These are phyloP conservation scores for Calliopum simillimum DNA, from an alignment of 2,888 invertebrate genomes.

Conservation along the genomic window DNA sequence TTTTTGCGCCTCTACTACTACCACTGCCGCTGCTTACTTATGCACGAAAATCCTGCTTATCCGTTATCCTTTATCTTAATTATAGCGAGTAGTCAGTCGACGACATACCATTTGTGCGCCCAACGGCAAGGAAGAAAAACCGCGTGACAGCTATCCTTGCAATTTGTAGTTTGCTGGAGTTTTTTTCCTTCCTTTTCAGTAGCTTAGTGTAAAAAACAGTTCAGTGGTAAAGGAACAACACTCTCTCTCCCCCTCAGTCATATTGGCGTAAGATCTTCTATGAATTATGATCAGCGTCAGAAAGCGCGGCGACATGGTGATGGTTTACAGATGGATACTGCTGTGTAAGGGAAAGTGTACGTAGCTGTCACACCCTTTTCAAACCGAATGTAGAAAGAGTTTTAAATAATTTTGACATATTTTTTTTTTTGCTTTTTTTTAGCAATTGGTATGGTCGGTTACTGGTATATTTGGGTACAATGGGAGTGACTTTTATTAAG, in stretches of 20 bases:
- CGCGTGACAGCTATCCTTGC: conserved; percentile 22
- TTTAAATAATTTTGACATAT: conserved; percentile 30
- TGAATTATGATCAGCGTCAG: conserved; percentile 39
- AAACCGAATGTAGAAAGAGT: conserved; percentile 22
- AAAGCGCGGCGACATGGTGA: background rate
- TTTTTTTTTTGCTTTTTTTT: conserved; percentile 4
- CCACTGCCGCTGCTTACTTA: conserved; percentile 17
- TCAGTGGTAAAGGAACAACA: no score
- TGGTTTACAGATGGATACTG: background rate
- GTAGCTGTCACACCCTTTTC: conserved; percentile 48
- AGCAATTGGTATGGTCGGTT: background rate
- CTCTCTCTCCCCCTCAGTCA: no score
- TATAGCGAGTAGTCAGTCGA: conserved; percentile 54
- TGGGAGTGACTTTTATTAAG: conserved; percentile 57
- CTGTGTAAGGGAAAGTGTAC: background rate
- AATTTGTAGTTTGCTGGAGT: conserved; percentile 22
- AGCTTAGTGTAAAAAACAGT: background rate
- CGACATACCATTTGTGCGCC: conserved; percentile 6
- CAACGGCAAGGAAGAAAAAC: background rate
- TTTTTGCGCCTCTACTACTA: no score
- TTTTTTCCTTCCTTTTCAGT: background rate
- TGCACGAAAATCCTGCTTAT: conserved; percentile 61
- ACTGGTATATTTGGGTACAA: no score
- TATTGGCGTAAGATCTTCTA: conserved; percentile 22
- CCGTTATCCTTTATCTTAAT: conserved; percentile 66